These are phyloP conservation scores for Andinoacara biseriatus DNA, from an alignment of 2,113 vertebrate species.

Conservation along the genomic window DNA sequence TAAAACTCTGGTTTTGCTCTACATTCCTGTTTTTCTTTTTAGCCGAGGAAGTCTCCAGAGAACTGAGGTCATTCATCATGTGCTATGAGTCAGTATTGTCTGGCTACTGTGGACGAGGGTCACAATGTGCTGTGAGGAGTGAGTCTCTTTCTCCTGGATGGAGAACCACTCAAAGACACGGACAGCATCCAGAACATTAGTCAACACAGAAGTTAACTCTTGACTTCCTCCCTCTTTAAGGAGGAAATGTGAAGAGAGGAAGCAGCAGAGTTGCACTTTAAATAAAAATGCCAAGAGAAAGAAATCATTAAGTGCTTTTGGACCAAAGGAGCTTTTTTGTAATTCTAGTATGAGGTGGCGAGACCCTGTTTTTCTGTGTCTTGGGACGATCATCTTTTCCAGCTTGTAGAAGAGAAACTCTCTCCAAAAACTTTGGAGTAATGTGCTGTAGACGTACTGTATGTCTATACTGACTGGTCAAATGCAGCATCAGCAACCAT, in stretches of 20 bases:
- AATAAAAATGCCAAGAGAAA: slow-evolving; percentile 3
- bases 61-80: slow-evolving; percentile 77
- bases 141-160: slow-evolving; percentile 64
- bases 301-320: not conserved
- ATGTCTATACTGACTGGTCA: not conserved
- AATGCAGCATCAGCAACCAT: not conserved
- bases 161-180: slow-evolving; percentile 48
- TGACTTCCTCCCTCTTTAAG: slow-evolving; percentile 36
- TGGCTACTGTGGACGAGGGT: slow-evolving; percentile 75
- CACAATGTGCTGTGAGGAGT: slow-evolving; percentile 62
- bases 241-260: slow-evolving; percentile 23
- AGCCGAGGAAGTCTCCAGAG: slow-evolving; percentile 62
- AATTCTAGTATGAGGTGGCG: not conserved
- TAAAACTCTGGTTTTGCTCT: slow-evolving; percentile 45
- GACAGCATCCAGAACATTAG: slow-evolving; percentile 55
- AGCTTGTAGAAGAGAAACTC: not conserved
- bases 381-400: not conserved
- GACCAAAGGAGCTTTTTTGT: not conserved
- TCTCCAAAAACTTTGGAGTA: not conserved
- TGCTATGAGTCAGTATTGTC: slow-evolving; percentile 77
- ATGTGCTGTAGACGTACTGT: not conserved
- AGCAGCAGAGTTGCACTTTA: slow-evolving; percentile 11
- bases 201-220: slow-evolving; percentile 61
- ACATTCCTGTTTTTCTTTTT: slow-evolving; percentile 58
- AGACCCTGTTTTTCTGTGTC: too few species aligned